These are phyloP conservation scores for Macropis europaea DNA, from an alignment of 2,888 invertebrate species.

Conservation along the genomic window DNA sequence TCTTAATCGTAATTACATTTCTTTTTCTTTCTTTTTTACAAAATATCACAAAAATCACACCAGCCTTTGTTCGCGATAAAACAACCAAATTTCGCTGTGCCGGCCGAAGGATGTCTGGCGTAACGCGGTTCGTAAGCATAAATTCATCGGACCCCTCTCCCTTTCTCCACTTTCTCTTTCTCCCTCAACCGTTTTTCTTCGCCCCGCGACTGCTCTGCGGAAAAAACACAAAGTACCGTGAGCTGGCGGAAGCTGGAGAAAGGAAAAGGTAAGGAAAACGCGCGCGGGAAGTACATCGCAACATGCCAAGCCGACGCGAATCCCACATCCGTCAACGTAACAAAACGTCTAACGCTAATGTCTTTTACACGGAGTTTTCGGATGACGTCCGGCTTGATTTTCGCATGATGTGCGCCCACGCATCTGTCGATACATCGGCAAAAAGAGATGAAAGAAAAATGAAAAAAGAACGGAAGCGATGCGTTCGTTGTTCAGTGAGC, in stretches of 20 bases:
- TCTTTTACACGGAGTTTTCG: constrained; percentile 53
- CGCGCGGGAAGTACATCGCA: too few species aligned
- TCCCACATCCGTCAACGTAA: too few species aligned
- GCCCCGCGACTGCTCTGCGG: too few species aligned
- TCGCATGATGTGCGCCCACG: not conserved
- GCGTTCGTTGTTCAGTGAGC: too few species aligned
- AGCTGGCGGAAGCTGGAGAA: too few species aligned
- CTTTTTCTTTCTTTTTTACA: constrained; percentile 68
- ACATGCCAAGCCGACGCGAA: too few species aligned
- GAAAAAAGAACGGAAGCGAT: too few species aligned
- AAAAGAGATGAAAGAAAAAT: too few species aligned
- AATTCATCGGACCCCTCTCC: not conserved
- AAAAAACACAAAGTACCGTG: too few species aligned
- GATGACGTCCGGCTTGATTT: not conserved
- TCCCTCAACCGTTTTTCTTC: too few species aligned
- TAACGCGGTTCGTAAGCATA: not conserved
- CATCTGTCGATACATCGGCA: not conserved
- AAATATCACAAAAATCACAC: constrained; percentile 79
- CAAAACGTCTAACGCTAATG: constrained; percentile 29
- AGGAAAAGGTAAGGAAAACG: too few species aligned
- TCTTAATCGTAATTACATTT: constrained; percentile 54
- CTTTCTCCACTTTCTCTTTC: not conserved
- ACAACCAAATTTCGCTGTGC: constrained; percentile 64
- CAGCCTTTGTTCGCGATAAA: constrained; percentile 77
- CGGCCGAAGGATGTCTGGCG: constrained; percentile 25